Evolutionary conservation across 2,888 invertebrate species (phyloP).

Genomic region (Periphyllus acericola): DNA sequence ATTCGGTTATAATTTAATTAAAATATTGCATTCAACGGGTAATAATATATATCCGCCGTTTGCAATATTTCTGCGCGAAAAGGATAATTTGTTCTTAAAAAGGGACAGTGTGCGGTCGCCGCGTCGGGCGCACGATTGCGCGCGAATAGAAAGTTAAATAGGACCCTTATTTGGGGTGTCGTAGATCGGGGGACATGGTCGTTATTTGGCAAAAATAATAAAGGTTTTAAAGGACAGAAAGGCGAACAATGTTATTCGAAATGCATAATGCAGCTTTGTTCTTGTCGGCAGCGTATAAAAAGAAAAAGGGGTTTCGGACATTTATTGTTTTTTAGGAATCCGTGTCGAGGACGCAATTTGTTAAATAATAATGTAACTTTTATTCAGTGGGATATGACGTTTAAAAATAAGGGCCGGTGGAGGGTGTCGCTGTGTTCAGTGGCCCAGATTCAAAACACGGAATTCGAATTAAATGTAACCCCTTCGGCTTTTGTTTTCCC

Average conservation of each 20-base stretch:
- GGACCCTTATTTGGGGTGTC: constrained; percentile 33
- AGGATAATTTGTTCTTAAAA: constrained; percentile 39
- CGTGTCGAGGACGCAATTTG: constrained; percentile 59
- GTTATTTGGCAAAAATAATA: constrained; percentile 52
- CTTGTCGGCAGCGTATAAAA: constrained; percentile 29
- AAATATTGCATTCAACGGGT: constrained; percentile 37
- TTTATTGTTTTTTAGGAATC: constrained; percentile 60
- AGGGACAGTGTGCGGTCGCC: constrained; percentile 33
- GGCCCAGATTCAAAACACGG: constrained; percentile 58
- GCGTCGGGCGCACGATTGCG: background rate
- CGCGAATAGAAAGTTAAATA: constrained; percentile 45
- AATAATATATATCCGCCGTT: constrained; percentile 23
- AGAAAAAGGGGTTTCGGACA: constrained; percentile 55
- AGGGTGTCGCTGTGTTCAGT: constrained; percentile 52
- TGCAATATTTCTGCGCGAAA: constrained; percentile 38
- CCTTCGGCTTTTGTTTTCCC: constrained; percentile 54
- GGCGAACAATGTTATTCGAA: constrained; percentile 52
- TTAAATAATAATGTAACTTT: constrained; percentile 61
- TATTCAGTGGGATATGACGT: constrained; percentile 56
- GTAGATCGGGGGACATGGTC: constrained; percentile 35
- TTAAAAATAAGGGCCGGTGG: constrained; percentile 36
- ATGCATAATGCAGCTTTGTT: constrained; percentile 49
- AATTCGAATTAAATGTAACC: constrained; percentile 61
- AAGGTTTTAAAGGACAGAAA: constrained; percentile 48
- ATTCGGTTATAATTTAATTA: constrained; percentile 38